Evolutionary conservation across 2,113 vertebrate species (phyloP).

Genomic region (Macroglossus sobrinus): DNA sequence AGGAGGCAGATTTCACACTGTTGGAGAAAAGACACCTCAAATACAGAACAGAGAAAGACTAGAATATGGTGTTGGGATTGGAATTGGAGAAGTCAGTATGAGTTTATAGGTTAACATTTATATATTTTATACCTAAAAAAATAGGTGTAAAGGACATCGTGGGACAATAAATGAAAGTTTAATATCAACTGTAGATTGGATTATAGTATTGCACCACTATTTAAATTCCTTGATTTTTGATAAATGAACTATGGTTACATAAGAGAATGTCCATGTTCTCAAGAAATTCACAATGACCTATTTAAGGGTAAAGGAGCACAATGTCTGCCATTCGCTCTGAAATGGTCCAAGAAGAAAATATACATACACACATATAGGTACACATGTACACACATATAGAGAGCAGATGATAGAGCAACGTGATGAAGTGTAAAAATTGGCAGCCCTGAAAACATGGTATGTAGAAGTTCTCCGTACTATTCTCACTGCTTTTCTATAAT

Average conservation of each 20-base stretch:
- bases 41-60: not conserved
- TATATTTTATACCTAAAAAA: not conserved
- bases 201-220: not conserved
- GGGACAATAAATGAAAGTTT: not conserved
- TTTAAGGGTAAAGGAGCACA: not conserved
- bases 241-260: not conserved
- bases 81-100: not conserved
- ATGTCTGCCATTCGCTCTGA: not conserved
- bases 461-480: not conserved
- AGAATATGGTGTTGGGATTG: accelerated
- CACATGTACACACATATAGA: not conserved
- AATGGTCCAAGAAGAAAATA: not conserved
- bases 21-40: not conserved
- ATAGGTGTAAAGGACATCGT: not conserved
- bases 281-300: not conserved
- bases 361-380: accelerated
- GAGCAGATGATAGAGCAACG: not conserved
- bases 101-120: not conserved
- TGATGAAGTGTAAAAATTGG: not conserved
- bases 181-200: not conserved
- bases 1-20: not conserved
- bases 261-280: not conserved
- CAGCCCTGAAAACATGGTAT: no score
- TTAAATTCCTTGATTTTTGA: not conserved
- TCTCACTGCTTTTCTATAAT: not conserved